Base-by-base conservation (phyloP, 2,888 invertebrate genomes). In the Heliconius ismenius region DNA sequence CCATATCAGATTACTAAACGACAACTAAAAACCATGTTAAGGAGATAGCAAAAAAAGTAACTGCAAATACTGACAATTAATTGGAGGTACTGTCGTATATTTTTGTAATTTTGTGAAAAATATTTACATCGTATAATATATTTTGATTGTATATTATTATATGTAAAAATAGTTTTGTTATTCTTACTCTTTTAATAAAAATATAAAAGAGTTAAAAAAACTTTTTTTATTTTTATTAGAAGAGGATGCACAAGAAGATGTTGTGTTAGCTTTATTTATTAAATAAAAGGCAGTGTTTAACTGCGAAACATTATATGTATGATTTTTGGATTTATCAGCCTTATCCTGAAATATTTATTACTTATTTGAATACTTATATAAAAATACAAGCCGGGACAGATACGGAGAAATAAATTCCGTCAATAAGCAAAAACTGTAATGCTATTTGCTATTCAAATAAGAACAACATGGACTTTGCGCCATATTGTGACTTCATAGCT, bases 81-180 rank as follows among this genome's bases (percentile, higher is more conserved):
- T 24, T 24, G 3, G 24, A 24, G 24, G 6, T 65, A 65, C n/a
- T 36, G 39, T 39, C 4, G 3, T 24, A 24, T 64, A n/a, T 32
- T 11, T n/a, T 65, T 65, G n/a, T 67, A 26, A 26, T 67, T 67
- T 15, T 43, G 10, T 26, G 36, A 39, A 36, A 39, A 36, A 13
- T 65, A n/a, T 36, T 65, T 65, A 65, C 65, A 65, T 65, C 65
- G 36, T 39, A 24, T 67, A 67, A 24, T 39, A 39, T 67, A 67
- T 67, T 67, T 67, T 67, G 9, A 24, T 24, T 39, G 67, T 67
- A 67, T 67, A 67, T 67, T 67, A 67, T 67, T 39, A 67, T n/a
- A 67, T 67, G 67, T 67, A 36, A n/a, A 36, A 36, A 21, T 32
- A 11, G 58, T 65, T 6, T 65, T 36, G 32, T 32, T 10, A 64